Base-by-base conservation (phyloP, 2,113 vertebrate genomes). In the Larimichthys crocea region DNA sequence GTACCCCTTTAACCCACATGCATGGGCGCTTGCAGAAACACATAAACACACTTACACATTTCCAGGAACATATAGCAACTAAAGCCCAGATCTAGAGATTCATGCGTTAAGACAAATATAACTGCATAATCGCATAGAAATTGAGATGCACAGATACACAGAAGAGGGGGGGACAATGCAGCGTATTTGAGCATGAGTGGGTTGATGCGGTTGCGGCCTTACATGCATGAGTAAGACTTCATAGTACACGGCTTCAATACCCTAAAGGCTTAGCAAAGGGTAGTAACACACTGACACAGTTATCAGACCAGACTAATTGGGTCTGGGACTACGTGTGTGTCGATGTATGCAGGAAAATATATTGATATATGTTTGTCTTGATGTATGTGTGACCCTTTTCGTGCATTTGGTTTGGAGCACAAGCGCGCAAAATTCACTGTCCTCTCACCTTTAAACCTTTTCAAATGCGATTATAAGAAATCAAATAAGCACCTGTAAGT, bases 201-300 rank as follows among this genome's bases (percentile, higher is more conserved):
- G 40, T 74, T 90, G 82, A 93, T 89, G 87, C 82, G 88, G 74
- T 71, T 77, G 81, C 87, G 84, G 78, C 84, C 75, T 88, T 65
- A 88, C 84, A 94, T 93, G 92, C 91, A 90, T 94, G 93, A 94
- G 84, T 91, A 89, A 86, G 86, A 88, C 83, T 86, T 49, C 85
- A 89, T 74, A 88, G 85, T 85, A 62, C 80, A 83, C 79, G 78
- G 52, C 86, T 88, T 56, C 29, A 66, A 85, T 85, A 69, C 80
- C 92, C 91, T 78, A 40, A 69, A 93, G 93, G 91, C 82, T 44
- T 57, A 14, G 81, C 59, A 57, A 63, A 57, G 85, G 69, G 74
- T 77, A 79, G 73, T 91, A 92, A 86, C 84, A 89, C 90, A 91
- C 86, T 95, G 92, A 92, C 92, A 95, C 92, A 92, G 90, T 93